phyloP scores from a whole-genome alignment of 2,888 invertebrate genomes.

The Stenodera caucasica region DNA sequence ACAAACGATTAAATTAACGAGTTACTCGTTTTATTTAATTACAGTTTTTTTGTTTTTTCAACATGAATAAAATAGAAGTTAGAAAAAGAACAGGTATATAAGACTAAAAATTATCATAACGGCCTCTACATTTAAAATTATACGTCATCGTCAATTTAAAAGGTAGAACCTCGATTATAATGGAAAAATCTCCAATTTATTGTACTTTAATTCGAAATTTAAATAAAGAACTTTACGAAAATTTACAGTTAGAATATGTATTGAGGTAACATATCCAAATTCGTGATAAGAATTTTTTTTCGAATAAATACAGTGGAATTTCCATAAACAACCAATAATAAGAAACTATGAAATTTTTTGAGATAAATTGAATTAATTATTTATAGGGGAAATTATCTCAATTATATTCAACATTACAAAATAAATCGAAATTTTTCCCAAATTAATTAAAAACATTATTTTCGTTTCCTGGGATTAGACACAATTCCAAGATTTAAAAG shows the following conservation, averaged over 20 bases:
- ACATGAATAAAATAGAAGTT: no score
- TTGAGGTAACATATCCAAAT: not conserved
- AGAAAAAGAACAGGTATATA: no score
- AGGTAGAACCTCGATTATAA: no score
- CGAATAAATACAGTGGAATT: no score
- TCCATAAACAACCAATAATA: no score
- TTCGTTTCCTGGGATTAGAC: no score
- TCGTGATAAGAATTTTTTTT: slow-evolving; percentile 6
- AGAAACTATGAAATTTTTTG: not conserved
- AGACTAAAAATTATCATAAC: not conserved
- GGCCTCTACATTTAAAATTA: not conserved
- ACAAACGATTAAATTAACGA: not conserved
- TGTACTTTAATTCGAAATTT: no score
- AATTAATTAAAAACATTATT: not conserved
- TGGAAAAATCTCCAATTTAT: no score
- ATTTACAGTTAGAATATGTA: not conserved
- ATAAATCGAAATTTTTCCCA: not conserved
- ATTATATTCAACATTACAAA: not conserved
- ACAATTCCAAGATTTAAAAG: no score
- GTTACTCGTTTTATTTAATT: not conserved
- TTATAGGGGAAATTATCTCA: not conserved
- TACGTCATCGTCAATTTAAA: no score
- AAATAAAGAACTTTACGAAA: not conserved
- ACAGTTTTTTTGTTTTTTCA: no score
- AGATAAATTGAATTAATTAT: not conserved